Base-by-base conservation (phyloP, 35 echinoderm and acorn worm species). In the Nesometra sesokonis region DNA sequence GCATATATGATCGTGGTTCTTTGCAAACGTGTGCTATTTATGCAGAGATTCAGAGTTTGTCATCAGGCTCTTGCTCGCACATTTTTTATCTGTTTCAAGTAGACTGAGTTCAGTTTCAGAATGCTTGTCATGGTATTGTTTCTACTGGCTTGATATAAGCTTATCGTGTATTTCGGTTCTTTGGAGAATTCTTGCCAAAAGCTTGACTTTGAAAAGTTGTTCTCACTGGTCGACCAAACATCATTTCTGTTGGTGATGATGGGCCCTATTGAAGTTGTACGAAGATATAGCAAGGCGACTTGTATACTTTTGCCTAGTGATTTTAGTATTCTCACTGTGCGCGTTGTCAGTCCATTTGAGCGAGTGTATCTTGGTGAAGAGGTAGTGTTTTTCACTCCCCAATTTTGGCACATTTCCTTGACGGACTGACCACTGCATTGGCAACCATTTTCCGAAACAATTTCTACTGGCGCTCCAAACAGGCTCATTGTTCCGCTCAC, bases 271-370 rank as follows among this genome's bases (percentile, higher is more conserved):
- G 89, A 88, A 0, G 80, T 94, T 29, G 80, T 79, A 82, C 88
- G 31, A 27, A 90, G 79, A 76, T 90, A 36, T 27, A 90, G 85
- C 43, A 93, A 23, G 31, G 92, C 84, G 29, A 82, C 21, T 86
- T 86, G 87, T 32, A 80, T 33, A 31, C 90, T 88, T n/a, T 46
- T 93, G 88, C 13, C 81, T 81, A 23, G 88, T 86, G 86, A 86
- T 40, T 90, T 93, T 37, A 93, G 47, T 30, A 84, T 93, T 35
- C 88, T n/a, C 77, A 90, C 88, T 78, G 76, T 94, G 33, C 93
- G 11, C 39, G 87, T 81, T 83, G 85, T 78, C 11, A 90, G 88
- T 35, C 88, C 85, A 34, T 94, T 90, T 43, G 88, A 87, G 17
- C 78, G 29, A 30, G 88, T 88, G 36, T 93, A 93, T 83, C 84